Base-by-base conservation (phyloP, 2,113 vertebrate genomes). In the Lota lota region DNA sequence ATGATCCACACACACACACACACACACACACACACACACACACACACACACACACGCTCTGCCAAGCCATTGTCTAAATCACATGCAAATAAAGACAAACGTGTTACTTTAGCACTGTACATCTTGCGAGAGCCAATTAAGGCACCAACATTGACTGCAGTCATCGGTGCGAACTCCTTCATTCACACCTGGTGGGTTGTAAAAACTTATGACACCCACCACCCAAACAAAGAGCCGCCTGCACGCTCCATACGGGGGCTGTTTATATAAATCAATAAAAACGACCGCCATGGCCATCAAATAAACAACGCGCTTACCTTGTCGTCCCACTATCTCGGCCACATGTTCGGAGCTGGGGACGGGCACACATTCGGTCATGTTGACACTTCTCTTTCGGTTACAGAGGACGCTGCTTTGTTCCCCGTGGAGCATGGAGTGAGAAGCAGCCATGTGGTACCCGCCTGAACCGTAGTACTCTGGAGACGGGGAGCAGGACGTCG, bases 281-380 rank as follows among this genome's bases (percentile, higher is more conserved):
- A 47, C 12, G 1, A 63, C 16, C 24, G 16, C 24, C 24, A 14
- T 21, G 22, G 7, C 4, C 60, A 63, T 3, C 2, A 33, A 20
- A 50, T 12, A 50, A 21, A 14, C n/a, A 50, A 19, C 0, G 47
- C 12, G 50, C 87, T 85, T 85, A 95, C 94, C 94, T 93, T 95
- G 94, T 69, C 94, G 85, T 6, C 94, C 94, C 36, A 95, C 94
- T 21, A 95, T 95, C 69, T 95, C 94, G 0, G 94, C 94, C 65
- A 95, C 94, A 81, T 95, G 94, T 19, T 95, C 94, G 0, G 94
- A 95, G 77, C 93, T 95, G 75, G 94, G 94, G 6, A 95, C 94
- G 0, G 94, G 91, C 14, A 95, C 94, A 61, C 94, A 94, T 61
- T 95, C 94, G 1, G 94, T 95, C 94, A 94, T 95, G 89, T 95